Base-by-base conservation (phyloP, 2,888 invertebrate genomes). In the Tethea ocularis region DNA sequence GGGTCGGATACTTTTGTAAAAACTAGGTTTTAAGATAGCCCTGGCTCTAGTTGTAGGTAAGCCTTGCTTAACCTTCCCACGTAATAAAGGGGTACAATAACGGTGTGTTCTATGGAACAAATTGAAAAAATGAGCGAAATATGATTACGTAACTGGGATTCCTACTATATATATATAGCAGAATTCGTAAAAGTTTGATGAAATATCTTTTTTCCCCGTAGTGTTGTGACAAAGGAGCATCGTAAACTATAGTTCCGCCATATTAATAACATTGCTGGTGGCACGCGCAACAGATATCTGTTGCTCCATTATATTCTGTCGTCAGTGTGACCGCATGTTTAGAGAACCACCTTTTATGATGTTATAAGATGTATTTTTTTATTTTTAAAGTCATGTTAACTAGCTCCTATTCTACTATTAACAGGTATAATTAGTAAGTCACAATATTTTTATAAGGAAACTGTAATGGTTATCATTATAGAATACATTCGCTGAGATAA, bases 251-350 rank as follows among this genome's bases (percentile, higher is more conserved):
- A 60, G 20, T 46, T 46, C 20, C 46, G 65, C 52, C 60, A 66
- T 72, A 66, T 72, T 73, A 78, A 77, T 77, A 72, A 70, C 73
- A 64, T 64, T 68, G 63, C 54, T 65, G 61, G 57, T 73, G 65
- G 64, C 57, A 67, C 69, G 82, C 83, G 90, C 89, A 89, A 89
- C 90, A 90, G 89, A 79, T 87, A 87, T 80, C 89, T 89, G 90
- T 90, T 89, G 90, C 89, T 77, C 71, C 66, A 66, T 46, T 60
- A 57, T 46, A 57, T 41, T 57, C 56, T 20, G 13, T n/a, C 67
- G 62, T n/a, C 29, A 29, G 73, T 63, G 71, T 71, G 61, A 58
- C 61, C 58, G 67, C n/a, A 17, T 41, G 24, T 41, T 13, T 6
- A 33, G 13, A 33, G 2, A 2, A 10, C 20, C 15, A 52, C 0